Base-by-base conservation (phyloP, 2,888 invertebrate genomes). In the Escarpia spicata region DNA sequence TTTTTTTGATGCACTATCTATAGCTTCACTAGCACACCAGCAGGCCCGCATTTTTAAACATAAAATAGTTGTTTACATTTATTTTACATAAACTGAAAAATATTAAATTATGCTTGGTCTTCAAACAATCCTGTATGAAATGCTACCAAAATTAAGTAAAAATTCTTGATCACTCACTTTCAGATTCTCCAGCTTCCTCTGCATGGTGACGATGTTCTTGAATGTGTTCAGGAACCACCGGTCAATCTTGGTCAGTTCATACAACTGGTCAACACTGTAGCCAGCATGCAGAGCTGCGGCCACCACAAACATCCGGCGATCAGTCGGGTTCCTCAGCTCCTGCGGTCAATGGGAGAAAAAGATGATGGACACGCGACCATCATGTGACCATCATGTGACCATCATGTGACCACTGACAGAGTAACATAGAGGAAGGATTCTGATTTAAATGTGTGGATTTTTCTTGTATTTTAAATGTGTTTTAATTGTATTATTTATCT, bases 141-240 rank as follows among this genome's bases (percentile, higher is more conserved):
- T 19, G 75, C 75, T n/a, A 75, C 15, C 6, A 26, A 75, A 75
- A 6, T 6, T 15, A 75, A 75, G 0, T 26, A 26, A 75, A 19
- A 75, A 26, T 26, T n/a, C 19, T 75, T 75, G n/a, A 4, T 75
- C 19, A 45, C 91, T n/a, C 90, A 94, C 94, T 92, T 94, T 93
- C 58, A 93, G 58, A 10, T 94, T 96, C 96, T 98, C 98, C 93
- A 99, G 96, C 1, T 97, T 95, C 31, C 96, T 97, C 93, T 98
- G 97, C 95, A 97, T 98, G 92, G 98, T 97, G 92, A 98, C 98
- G 92, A 99, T 99, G 95, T 99, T 98, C 96, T 98, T 98, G 97
- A 99, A 98, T 96, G 99, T 99, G 95, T 98, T 97, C 90, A 99
- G 97, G 96, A 99, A 99, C 99, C 99, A 99, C 92, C 97, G 97